Evolutionary conservation across 1,140 invertebrate species (phyloP), one percentile per base, ranked within the genome.

Genomic region (Drosophila azteca): DNA sequence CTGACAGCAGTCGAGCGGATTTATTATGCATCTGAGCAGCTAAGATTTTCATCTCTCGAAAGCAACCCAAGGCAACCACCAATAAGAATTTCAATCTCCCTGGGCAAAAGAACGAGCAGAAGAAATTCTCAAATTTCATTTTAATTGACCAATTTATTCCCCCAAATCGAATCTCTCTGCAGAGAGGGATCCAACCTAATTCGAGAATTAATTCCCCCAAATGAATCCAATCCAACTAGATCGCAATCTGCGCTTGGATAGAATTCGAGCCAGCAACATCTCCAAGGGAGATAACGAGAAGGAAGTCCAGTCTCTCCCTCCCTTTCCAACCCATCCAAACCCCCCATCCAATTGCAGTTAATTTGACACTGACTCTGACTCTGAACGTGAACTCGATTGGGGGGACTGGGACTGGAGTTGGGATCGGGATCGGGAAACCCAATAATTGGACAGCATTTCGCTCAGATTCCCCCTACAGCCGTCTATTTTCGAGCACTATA

Each of bases 401-500:
- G 17, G 58, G 41, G 24, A 44, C 17, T 20, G 24, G 15, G 11
- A 48, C 20, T 20, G 48, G 35, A 6, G 31, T 39, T 13, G 49
- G 29, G 8, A 50, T 65, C 24, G 24, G 43, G 53, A 63, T 54
- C 55, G 58, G 39, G 50, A 62, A 70, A 65, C 62, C 59, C 82
- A 75, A 88, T 88, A 87, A 88, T 85, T 85, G 78, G 73, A 57
- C 74, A 55, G 51, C 48, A 65, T 44, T 75, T 54, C 57, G 43
- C 58, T 20, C 45, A 52, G 39, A 41, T 11, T n/a, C 49, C 63
- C 62, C 61, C 73, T 63, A 54, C 51, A 69, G 48, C 59, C 65
- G 68, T 70, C 46, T 63, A 80, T 60, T 71, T 64, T 52, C 48
- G 67, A 76, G 63, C 78, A 88, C 82, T 80, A 66, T 87, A 87